Evolutionary conservation across 2,797 vertebrate genomes (phyloP).

Genomic region (Periparus ater): DNA sequence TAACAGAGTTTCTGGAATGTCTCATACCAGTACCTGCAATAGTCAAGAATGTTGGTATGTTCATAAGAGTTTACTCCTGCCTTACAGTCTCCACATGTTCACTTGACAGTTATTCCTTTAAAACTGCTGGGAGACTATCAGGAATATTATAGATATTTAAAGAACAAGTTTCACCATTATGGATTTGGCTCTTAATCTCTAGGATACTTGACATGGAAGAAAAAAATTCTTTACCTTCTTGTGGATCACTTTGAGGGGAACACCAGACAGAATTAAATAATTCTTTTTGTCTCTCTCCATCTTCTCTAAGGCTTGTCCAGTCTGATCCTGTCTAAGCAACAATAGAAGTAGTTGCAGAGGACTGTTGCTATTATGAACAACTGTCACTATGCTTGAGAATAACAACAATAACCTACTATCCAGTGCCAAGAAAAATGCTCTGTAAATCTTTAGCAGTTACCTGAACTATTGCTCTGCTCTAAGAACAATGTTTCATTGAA

Average conservation of each 20-base stretch:
- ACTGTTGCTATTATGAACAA: background rate
- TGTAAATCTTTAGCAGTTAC: background rate
- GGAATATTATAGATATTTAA: background rate
- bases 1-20: background rate
- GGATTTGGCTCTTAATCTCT: background rate
- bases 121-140: background rate
- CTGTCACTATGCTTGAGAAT: background rate
- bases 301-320: background rate
- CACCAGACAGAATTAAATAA: background rate
- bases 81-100: background rate
- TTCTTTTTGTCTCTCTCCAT: background rate
- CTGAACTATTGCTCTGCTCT: background rate
- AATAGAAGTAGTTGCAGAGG: background rate
- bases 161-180: background rate
- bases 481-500: background rate
- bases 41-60: background rate
- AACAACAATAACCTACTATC: background rate
- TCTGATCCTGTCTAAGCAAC: background rate
- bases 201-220: background rate
- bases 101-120: background rate
- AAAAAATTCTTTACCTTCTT: background rate
- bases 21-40: background rate
- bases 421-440: constrained; percentile 6
- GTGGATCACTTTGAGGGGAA: background rate
- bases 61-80: background rate